phyloP scores from a whole-genome alignment of 2,113 vertebrate genomes.

The Lethenteron reissneri region DNA sequence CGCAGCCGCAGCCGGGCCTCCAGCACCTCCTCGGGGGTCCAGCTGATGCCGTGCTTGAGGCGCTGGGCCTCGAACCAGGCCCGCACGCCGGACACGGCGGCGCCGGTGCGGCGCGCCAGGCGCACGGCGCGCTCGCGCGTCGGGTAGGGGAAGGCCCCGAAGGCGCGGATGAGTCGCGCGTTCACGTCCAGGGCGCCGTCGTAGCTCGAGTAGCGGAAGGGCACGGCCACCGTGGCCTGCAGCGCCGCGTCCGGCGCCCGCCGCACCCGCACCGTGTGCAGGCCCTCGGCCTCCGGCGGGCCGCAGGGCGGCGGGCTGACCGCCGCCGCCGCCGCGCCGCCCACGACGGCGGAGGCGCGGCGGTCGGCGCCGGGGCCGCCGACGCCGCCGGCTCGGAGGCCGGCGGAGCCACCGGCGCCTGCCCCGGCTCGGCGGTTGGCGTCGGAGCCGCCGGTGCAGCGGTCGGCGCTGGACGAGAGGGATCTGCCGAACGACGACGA shows the following conservation, averaged over 20 bases:
- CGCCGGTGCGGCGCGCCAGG: conserved; percentile 72
- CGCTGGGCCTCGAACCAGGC: conserved; percentile 97
- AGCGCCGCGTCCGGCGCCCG: too few relatives aligned
- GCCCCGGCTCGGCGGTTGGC: not conserved
- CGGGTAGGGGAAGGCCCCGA: conserved; percentile 93
- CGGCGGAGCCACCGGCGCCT: conserved; percentile 14
- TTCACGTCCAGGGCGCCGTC: conserved; percentile 78
- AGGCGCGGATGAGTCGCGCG: conserved; percentile 58
- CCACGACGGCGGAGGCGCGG: conserved; percentile 17
- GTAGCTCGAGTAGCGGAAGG: conserved; percentile 29
- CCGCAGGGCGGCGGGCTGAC: conserved; percentile 26
- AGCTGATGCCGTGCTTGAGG: conserved; percentile 86
- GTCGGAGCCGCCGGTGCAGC: too few relatives aligned
- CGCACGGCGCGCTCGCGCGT: conserved; percentile 66
- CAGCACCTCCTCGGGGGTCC: conserved; percentile 91
- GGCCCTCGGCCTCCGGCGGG: conserved; percentile 94
- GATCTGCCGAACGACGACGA: too few relatives aligned
- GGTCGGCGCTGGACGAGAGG: too few relatives aligned
- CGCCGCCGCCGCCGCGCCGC: conserved; percentile 17
- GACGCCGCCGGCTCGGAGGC: conserved; percentile 26
- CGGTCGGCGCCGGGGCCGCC: conserved; percentile 16
- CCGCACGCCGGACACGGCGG: conserved; percentile 89
- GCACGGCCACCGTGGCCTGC: too few relatives aligned
- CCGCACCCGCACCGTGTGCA: conserved; percentile 70
- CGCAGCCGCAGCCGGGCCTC: conserved; percentile 83